Evolutionary conservation across 2,113 vertebrate species (phyloP), one percentile per base, ranked within the genome.

Genomic region (Labeo catla): DNA sequence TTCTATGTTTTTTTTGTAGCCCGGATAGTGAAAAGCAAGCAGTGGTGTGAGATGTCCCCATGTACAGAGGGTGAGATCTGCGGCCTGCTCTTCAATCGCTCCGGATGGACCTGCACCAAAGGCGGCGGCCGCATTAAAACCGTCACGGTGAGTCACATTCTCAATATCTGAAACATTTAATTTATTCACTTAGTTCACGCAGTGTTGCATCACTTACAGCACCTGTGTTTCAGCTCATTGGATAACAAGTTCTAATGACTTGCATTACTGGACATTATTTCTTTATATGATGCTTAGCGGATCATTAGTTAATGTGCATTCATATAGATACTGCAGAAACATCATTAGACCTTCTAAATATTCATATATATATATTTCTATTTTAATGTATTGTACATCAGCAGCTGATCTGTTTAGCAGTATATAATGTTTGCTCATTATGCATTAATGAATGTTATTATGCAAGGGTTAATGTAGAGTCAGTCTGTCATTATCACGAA

Each of bases 41-140:
- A 96, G 94, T 96, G 96, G 96, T 96, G 96, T 68, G 95, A 96
- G 90, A 96, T 96, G 96, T 91, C 91, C 65, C 96, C 96, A 34
- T 96, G 96, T 87, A 89, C 95, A 86, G 96, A 96, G 84, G 96
- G 95, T 21, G 96, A 96, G 90, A 92, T 94, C 88, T 96, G 96
- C 89, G 93, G 94, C 73, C 93, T 95, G 90, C 90, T 96, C 88
- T 94, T 94, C 90, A 96, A 96, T 92, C 93, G 93, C 85, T 96
- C 95, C 0, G 96, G 96, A 74, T 96, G 96, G 96, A 96, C 95
- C 92, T 96, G 96, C 92, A 95, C 94, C 91, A 94, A 92, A 84
- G 94, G 91, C 90, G 94, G 94, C 21, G 96, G 96, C 65, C 95
- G 93, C 90, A 96, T 96, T 93, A 96, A 96, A 94, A 96, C 95